phyloP scores from a whole-genome alignment of 2,113 vertebrate species.

The Phalacrocorax carbo region DNA sequence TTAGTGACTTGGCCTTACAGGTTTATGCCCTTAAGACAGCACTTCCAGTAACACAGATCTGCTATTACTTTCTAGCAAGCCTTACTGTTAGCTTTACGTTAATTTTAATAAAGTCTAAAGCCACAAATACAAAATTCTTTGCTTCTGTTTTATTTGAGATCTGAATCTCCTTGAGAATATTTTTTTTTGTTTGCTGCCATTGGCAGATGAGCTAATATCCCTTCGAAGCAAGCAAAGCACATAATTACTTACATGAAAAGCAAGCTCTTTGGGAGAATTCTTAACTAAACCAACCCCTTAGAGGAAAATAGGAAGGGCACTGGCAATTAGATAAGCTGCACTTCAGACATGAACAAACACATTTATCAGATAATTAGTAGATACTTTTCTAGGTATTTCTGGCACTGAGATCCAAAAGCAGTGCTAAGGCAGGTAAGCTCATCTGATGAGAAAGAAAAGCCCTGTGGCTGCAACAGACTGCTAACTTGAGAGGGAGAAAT shows the following conservation, averaged over 20 bases:
- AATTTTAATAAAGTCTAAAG: constrained; percentile 27
- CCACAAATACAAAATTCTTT: constrained; percentile 21
- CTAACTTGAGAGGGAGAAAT: constrained; percentile 52
- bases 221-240: constrained; percentile 83
- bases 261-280: constrained; percentile 83
- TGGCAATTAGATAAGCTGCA: constrained; percentile 84
- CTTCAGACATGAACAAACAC: constrained; percentile 84
- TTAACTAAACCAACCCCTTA: constrained; percentile 74
- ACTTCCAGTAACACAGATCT: neutral
- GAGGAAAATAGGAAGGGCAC: constrained; percentile 74
- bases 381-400: constrained; percentile 86
- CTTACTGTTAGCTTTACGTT: neutral
- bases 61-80: constrained; percentile 20
- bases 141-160: constrained; percentile 39
- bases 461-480: constrained; percentile 72
- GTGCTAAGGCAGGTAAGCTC: constrained; percentile 75
- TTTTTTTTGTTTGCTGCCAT: constrained; percentile 30
- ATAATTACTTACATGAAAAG: constrained; percentile 88
- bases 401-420: constrained; percentile 74
- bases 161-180: constrained; percentile 2
- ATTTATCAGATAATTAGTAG: constrained; percentile 90
- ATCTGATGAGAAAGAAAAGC: constrained; percentile 67
- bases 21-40: neutral
- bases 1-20: neutral
- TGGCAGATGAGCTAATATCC: constrained; percentile 52